Base-by-base conservation (phyloP, 1,140 invertebrate genomes). In the Lepidurus couesii region DNA sequence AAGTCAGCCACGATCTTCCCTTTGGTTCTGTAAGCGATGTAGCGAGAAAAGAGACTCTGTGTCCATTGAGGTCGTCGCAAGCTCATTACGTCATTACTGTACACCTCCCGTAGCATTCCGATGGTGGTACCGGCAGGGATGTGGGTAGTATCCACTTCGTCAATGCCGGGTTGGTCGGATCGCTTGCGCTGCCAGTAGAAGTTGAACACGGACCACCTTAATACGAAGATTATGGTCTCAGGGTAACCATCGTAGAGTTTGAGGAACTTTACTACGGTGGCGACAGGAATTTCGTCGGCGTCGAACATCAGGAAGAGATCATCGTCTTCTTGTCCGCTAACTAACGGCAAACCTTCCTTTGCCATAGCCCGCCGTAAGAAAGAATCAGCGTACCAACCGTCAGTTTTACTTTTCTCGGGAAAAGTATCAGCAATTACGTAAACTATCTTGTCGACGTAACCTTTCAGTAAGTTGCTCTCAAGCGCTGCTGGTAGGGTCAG, bases 181-280 rank as follows among this genome's bases (percentile, higher is more conserved):
- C 53, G 53, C 53, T 65, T 81, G 86, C 88, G 24, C 86, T 82
- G 9, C 90, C 90, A 91, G 81, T 88, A 91, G 80, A 90, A 91
- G 11, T 90, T 90, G 82, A 89, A 91, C 1, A 91, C 89, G 5
- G 88, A 90, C 87, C 89, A 90, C 79, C 89, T 86, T 24, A 90
- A 81, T 75, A 90, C 85, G 80, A 91, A 90, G 44, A 85, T 85
- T 21, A 90, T 86, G 1, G 89, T 89, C 82, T 90, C 86, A 11
- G 89, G 87, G 85, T 88, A 89, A 34, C 89, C 88, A 77, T 90
- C 86, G 82, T 90, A 89, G n/a, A 88, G 84, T 82, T 91, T 91
- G 21, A 91, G 85, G 84, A 90, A 92, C 83, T 88, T 87, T 7
- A 91, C 81, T 13, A 90, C 89, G 73, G 86, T 83, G 6, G 85